Evolutionary conservation across 2,113 vertebrate genomes (phyloP), one percentile per base, ranked within the genome.

Genomic region (Lepus europaeus): DNA sequence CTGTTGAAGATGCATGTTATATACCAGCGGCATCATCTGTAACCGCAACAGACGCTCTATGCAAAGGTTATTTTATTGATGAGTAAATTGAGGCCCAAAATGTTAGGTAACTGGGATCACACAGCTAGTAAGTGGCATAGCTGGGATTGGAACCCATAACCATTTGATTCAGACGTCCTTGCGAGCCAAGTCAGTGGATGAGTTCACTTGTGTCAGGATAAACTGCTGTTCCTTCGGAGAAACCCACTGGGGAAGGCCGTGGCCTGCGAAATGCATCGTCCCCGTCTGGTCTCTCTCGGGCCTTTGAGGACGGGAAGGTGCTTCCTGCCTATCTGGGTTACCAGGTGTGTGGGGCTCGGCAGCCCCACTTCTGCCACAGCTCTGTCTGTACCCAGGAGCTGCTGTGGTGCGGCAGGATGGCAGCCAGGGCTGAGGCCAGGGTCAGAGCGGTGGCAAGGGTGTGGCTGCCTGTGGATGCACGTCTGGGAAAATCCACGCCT

Each of bases 31-130:
- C 20, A 69, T 88, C 59, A 88, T 72, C 53, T 73, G 72, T 91
- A 70, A 68, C 93, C 63, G 59, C 85, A 81, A 89, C 59, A 91
- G 63, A 93, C 56, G 81, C 45, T 91, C 20, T 53, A 59, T 82
- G 70, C n/a, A 51, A 81, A 1, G 12, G 68, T 88, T 82, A 68
- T 51, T 78, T 86, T 92, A 49, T 81, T 87, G 27, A 45, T 49
- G 56, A 94, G 25, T 70, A 93, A 73, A 87, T 59, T 86, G 49
- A 87, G 76, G 59, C 82, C 33, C 27, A 87, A 22, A 51, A 80
- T 51, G 8, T 87, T 70, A 83, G 19, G 49, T 68, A 59, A 73
- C 73, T 90, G 92, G 51, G 25, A 83, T 90, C 69, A 84, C 17
- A 84, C 31, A 90, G 61, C 23, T 64, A 64, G 29, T 59, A 66